Evolutionary conservation across 2,888 invertebrate genomes (phyloP).

Genomic region (Sepiola atlantica): DNA sequence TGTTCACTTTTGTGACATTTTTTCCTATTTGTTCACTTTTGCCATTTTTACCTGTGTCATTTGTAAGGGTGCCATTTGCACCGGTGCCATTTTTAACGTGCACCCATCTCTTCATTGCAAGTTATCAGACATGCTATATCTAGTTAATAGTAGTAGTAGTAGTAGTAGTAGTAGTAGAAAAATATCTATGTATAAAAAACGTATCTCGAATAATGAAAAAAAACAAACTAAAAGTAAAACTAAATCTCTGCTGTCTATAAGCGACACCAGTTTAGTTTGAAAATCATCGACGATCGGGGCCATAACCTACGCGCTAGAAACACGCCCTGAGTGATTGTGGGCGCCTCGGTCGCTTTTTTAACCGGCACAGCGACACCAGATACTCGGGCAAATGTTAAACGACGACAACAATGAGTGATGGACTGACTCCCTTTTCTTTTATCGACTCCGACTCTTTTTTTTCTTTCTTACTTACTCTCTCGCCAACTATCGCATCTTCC

Average conservation of each 20-base stretch:
- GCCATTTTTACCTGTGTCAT: no score
- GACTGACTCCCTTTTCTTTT: neutral
- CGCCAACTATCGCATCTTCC: neutral
- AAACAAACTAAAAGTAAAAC: neutral
- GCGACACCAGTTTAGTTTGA: conserved; percentile 22
- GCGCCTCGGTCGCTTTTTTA: neutral
- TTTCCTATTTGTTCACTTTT: no score
- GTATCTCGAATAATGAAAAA: no score
- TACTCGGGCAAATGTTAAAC: conserved; percentile 13
- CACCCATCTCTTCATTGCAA: no score
- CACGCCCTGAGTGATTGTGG: neutral
- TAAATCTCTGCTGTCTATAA: neutral
- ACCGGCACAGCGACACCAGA: neutral
- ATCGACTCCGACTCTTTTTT: no score
- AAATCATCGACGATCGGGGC: conserved; percentile 16
- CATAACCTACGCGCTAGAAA: conserved; percentile 37
- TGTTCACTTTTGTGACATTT: no score
- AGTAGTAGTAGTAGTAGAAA: neutral
- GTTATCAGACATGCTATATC: no score
- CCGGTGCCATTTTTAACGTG: no score
- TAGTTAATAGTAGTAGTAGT: neutral
- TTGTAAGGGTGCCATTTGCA: no score
- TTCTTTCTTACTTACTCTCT: neutral
- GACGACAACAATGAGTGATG: conserved; percentile 24
- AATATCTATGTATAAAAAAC: neutral